Evolutionary conservation across 2,797 vertebrate genomes (phyloP), one percentile per base, ranked within the genome.

Genomic region (Sebastiscus tertius): DNA sequence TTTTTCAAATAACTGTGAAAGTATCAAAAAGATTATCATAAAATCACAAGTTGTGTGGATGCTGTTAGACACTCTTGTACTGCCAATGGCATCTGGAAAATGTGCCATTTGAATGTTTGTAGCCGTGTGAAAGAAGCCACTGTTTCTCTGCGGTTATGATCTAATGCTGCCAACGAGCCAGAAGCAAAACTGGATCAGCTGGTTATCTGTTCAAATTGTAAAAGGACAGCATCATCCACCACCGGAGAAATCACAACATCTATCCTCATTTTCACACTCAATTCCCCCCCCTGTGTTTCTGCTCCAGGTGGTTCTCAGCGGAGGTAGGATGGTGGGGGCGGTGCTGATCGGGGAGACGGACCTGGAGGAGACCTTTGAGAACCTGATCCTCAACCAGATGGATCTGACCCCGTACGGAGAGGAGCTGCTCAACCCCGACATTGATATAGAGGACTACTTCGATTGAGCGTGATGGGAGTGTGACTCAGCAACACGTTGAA

Each of bases 371-470:
- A 99, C 99, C 4, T 99, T 99, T 90, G 98, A 99, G 92, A 99
- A 99, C 87, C 90, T 99, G 54, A 99, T 99, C 87, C 96, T 99
- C 84, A 99, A 99, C 90, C 97, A 97, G 58, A 99, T 99, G 97
- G 97, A 99, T 87, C 95, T 99, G 84, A 97, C 97, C 0, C 87
- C 88, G 2, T 99, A 99, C 6, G 96, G 97, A 70, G 97, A 97
- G 84, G 95, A 98, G 33, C 95, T 99, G 8, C 95, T 99, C 52
- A 96, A 99, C 92, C 98, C 98, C 34, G 85, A 97, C 87, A 94
- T 99, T 26, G 98, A 99, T 61, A 97, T 99, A 79, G 98, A 99
- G 89, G 99, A 99, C 93, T 99, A 99, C 90, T 99, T 99, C 82
- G 99, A 99, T 75, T 99, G 88, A 96, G 18, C 6, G 9, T 22